Evolutionary conservation across 2,888 invertebrate genomes (phyloP).

Genomic region (Seira musarum): DNA sequence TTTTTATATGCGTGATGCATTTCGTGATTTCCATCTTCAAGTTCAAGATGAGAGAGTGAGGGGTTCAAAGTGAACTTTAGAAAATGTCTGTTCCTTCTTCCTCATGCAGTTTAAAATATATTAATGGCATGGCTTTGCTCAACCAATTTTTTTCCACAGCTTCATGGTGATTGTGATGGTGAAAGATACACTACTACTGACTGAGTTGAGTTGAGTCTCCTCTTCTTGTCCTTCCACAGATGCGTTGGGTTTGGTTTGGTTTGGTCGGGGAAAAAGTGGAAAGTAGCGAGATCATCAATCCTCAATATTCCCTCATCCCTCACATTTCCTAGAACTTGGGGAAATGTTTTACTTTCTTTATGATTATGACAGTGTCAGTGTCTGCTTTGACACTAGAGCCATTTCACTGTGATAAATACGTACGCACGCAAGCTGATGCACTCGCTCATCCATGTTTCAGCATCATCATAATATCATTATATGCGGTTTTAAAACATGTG

Average conservation of each 20-base stretch:
- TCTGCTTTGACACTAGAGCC: constrained; percentile 2
- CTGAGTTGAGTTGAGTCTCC: background rate
- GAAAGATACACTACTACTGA: constrained; percentile 18
- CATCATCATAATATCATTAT: constrained; percentile 20
- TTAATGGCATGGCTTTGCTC: constrained; percentile 30
- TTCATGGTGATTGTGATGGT: background rate
- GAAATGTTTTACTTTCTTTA: constrained; percentile 43
- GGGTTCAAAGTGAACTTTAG: constrained; percentile 27
- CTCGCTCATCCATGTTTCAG: background rate
- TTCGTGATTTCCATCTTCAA: constrained; percentile 30
- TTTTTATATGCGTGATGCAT: constrained; percentile 36
- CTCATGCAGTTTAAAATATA: constrained; percentile 37
- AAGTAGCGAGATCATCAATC: constrained; percentile 46
- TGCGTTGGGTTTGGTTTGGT: constrained; percentile 11
- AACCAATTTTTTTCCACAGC: constrained; percentile 34
- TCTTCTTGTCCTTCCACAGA: background rate
- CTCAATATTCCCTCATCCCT: constrained; percentile 28
- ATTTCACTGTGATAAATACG: constrained; percentile 9
- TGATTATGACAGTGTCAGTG: constrained; percentile 51
- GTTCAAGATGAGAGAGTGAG: constrained; percentile 13
- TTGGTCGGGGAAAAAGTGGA: too few relatives aligned
- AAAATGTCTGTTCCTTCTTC: constrained; percentile 24
- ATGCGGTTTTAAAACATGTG: too few relatives aligned
- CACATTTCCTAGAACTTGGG: background rate
- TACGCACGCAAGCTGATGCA: constrained; percentile 15